phyloP scores from a whole-genome alignment of 2,113 vertebrate genomes.

The Entelurus aequoreus region DNA sequence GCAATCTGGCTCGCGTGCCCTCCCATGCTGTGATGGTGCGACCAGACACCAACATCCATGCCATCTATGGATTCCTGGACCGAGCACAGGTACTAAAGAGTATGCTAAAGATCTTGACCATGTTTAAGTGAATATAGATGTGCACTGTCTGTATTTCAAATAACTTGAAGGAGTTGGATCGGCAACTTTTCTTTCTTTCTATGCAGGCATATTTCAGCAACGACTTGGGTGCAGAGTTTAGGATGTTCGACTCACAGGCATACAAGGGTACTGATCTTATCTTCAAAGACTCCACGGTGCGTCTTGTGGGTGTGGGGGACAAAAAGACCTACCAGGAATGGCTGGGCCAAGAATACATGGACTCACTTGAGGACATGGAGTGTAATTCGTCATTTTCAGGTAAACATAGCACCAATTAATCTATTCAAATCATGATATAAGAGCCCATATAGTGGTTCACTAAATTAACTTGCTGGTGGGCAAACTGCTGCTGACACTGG shows the following conservation, averaged over 20 bases:
- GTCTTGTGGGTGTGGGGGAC: constrained; percentile 71
- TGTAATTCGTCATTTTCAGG: constrained; percentile 72
- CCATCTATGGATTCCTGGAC: constrained; percentile 84
- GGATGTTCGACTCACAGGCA: constrained; percentile 85
- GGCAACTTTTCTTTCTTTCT: neutral
- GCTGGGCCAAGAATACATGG: constrained; percentile 82
- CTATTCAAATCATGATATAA: too few species aligned
- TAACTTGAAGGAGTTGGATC: too few species aligned
- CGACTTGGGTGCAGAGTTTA: constrained; percentile 70
- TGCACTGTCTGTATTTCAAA: too few species aligned
- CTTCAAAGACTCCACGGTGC: constrained; percentile 86
- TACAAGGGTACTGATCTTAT: constrained; percentile 82
- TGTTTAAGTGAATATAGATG: neutral
- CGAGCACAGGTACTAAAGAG: constrained; percentile 79
- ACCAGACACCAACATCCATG: constrained; percentile 74
- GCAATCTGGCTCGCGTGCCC: constrained; percentile 84
- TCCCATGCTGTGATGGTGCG: constrained; percentile 88
- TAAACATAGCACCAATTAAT: constrained; percentile 27
- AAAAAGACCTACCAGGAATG: constrained; percentile 81
- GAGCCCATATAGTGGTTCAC: too few species aligned
- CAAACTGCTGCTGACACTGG: too few species aligned
- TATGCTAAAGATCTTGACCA: neutral
- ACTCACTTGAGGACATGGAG: constrained; percentile 75
- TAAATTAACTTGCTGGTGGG: too few species aligned
- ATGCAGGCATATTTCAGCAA: constrained; percentile 78